Evolutionary conservation across 2,113 vertebrate species (phyloP), one percentile per base, ranked within the genome.

Genomic region (Anhinga rufa): DNA sequence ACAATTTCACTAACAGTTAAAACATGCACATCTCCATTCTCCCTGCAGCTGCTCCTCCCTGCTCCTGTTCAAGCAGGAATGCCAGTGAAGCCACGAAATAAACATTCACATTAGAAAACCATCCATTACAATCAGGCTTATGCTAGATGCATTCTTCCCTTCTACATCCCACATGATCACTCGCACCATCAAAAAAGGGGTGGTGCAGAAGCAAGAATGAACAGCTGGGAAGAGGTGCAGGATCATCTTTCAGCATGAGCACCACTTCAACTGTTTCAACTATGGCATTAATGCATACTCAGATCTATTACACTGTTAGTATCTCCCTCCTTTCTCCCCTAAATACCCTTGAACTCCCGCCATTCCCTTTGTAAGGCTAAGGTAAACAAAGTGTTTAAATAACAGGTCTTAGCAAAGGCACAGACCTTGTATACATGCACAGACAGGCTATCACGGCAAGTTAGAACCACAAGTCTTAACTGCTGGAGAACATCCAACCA

Each of bases 201-300:
- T 44, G 18, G 40, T 22, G 18, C 46, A 90, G 62, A 54, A 54
- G 9, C n/a, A 82, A 90, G 84, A 96, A 94, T 29, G 70, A 94
- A 95, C 87, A 95, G 90, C 95, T 95, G 75, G 71, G 36, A 82
- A 91, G 61, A 44, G 71, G 54, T 69, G 32, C 34, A 66, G 49
- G 87, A 95, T 97, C 78, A 77, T 82, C 75, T 96, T 95, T 86
- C 95, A 96, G 58, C 54, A 93, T 17, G 36, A 94, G 66, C 93
- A 96, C 78, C 31, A 34, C 87, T 91, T 62, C 40, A 94, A 83
- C 76, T 61, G 71, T 92, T 91, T 81, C 86, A 95, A 44, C 66
- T 80, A 94, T 70, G 90, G 84, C 82, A 96, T 49, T 32, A 77
- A 90, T 5, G 31, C 79, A 42, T 1, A 26, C 78, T 51, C 1